Evolutionary conservation across 2,113 vertebrate species (phyloP), one percentile per base, ranked within the genome.

Genomic region (Hemiscyllium ocellatum): DNA sequence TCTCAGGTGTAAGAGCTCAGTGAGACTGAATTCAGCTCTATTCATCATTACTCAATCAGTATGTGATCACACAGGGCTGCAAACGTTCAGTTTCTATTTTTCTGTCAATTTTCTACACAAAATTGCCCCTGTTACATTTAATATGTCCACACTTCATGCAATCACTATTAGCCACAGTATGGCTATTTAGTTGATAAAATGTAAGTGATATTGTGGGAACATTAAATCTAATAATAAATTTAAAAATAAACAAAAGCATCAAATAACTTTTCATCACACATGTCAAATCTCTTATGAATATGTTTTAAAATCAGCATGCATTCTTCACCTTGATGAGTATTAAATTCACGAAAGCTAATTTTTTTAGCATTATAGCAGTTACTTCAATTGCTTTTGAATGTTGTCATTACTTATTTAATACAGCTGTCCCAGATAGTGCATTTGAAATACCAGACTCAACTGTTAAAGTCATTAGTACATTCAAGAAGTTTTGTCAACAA

Each of bases 401-500:
- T 42, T 95, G 68, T 15, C 68, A 95, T 5, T 69, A 69, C 24
- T 47, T 19, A 15, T 29, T 47, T 52, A 50, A 26, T 50, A 1
- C 69, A 95, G 42, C 78, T 72, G 72, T 50, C 68, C 68, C 42
- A 50, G 6, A 91, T 90, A 90, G 3, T 72, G 42, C 37, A 50
- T 52, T 70, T 72, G 50, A 66, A 72, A 95, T 50, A 70, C 37
- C 65, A 70, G 69, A 47, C 47, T 17, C 37, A 33, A 95, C 69
- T 95, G 94, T 47, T 50, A 50, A 95, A 72, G n/a, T 95, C 94
- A 70, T 94, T 37, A 47, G 7, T 47, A 50, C 42, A 72, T 95
- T 33, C 94, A 95, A 95, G 24, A 70, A 94, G 2, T 94, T 47
- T 47, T 70, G 68, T 65, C 20, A 50, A 72, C 37, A 69, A 66